phyloP scores from a whole-genome alignment of 2,888 invertebrate genomes.

The Caradrina kadenii region DNA sequence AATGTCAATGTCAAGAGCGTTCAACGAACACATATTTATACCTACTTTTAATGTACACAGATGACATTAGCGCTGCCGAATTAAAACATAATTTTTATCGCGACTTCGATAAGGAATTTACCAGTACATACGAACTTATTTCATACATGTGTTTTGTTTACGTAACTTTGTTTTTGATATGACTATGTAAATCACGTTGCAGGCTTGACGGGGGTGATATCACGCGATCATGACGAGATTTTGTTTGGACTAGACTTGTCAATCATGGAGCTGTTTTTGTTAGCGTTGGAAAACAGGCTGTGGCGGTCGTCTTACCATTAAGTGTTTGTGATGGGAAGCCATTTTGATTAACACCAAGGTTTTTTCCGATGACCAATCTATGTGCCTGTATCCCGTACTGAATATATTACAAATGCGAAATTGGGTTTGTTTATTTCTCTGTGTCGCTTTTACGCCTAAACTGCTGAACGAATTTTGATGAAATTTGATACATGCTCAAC shows the following conservation, averaged over 20 bases:
- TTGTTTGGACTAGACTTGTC: slow-evolving; percentile 14
- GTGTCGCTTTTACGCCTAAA: no score
- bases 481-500: no score
- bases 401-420: no score
- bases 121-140: slow-evolving; percentile 22
- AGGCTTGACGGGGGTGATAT: slow-evolving; percentile 23
- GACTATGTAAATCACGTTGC: slow-evolving; percentile 48
- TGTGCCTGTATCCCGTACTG: no score
- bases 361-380: no score
- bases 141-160: slow-evolving; percentile 39
- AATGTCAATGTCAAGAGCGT: slow-evolving; percentile 76
- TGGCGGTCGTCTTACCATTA: background rate
- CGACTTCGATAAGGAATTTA: slow-evolving; percentile 55
- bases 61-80: slow-evolving; percentile 60
- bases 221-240: slow-evolving; percentile 16
- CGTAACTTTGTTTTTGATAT: slow-evolving; percentile 39
- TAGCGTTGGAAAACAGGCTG: background rate
- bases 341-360: no score
- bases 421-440: no score
- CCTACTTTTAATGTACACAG: slow-evolving; percentile 52
- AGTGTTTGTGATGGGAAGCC: background rate
- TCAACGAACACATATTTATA: slow-evolving; percentile 55
- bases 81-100: slow-evolving; percentile 55
- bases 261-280: background rate
- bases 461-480: no score